Evolutionary conservation across 2,888 invertebrate species (phyloP).

Genomic region (Chalcis sispes): DNA sequence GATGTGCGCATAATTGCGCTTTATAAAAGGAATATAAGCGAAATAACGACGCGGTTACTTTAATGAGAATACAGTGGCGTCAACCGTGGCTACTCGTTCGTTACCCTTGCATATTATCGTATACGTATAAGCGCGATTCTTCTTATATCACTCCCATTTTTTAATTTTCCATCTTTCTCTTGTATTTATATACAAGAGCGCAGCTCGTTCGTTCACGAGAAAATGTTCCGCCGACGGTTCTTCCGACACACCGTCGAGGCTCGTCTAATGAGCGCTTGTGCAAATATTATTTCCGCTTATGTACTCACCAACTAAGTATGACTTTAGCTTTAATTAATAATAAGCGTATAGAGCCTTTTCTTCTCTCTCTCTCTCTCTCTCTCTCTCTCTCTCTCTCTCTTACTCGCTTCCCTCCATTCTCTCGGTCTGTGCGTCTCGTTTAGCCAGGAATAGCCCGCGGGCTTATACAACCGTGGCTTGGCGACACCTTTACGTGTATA

Average conservation of each 20-base stretch:
- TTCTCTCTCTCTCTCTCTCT: conserved; percentile 40
- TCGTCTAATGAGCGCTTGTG: conserved; percentile 75
- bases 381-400: conserved; percentile 17
- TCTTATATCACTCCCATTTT: conserved; percentile 27
- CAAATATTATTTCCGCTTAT: conserved; percentile 76
- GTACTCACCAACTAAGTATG: conserved; percentile 74
- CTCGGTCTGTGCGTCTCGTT: too few relatives aligned
- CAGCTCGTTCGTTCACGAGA: conserved; percentile 9
- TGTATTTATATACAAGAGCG: too few relatives aligned
- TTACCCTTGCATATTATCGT: background rate
- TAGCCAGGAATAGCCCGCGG: too few relatives aligned
- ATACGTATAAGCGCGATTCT: background rate
- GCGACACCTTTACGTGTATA: too few relatives aligned
- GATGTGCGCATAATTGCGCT: conserved; percentile 10
- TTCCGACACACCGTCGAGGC: conserved; percentile 61
- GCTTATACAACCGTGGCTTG: too few relatives aligned
- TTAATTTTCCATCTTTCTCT: conserved; percentile 33
- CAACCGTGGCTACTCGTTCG: conserved; percentile 48
- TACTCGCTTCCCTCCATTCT: conserved; percentile 30
- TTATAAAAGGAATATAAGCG: conserved; percentile 61
- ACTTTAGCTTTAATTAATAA: conserved; percentile 75
- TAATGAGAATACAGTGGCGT: conserved; percentile 73
- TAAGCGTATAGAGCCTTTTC: conserved; percentile 63
- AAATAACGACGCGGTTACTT: conserved; percentile 69
- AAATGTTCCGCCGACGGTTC: conserved; percentile 49